phyloP scores from a whole-genome alignment of 2,797 vertebrate species.

The Acipenser ruthenus region DNA sequence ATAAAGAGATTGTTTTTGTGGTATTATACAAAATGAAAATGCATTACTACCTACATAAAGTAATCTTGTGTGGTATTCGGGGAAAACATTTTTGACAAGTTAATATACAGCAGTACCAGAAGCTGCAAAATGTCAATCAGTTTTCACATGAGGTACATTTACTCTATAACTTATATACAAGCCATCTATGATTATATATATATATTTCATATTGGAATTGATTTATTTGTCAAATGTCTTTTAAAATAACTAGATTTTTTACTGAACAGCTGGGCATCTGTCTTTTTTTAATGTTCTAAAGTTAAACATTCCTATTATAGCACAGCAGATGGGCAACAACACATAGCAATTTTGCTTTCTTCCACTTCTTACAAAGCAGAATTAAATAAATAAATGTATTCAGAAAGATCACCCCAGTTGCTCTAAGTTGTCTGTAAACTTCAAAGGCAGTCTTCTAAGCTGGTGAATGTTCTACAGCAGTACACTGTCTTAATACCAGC shows the following conservation, averaged over 20 bases:
- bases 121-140: no score
- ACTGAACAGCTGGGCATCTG: slow-evolving; percentile 60
- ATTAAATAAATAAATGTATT: slow-evolving; percentile 26
- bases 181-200: slow-evolving; percentile 10
- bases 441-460: slow-evolving; percentile 31
- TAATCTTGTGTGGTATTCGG: no score
- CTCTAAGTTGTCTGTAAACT: slow-evolving; percentile 40
- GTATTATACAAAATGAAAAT: no score
- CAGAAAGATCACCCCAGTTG: slow-evolving; percentile 29
- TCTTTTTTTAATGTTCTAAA: slow-evolving; percentile 70
- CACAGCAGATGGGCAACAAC: slow-evolving; percentile 75
- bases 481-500: slow-evolving; percentile 22
- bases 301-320: slow-evolving; percentile 68
- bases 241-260: slow-evolving; percentile 10
- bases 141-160: no score
- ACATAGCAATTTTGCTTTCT: slow-evolving; percentile 69
- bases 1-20: no score
- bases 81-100: no score
- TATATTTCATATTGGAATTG: slow-evolving; percentile 38
- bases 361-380: slow-evolving; percentile 41
- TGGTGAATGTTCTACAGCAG: slow-evolving; percentile 27
- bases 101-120: no score
- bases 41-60: no score
- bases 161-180: no score
- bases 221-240: slow-evolving; percentile 41